Percentiles rank a stretch among this genome's conserved stretches.
These are phyloP conservation scores for Lamellibrachia columna DNA, from an alignment of 2,888 invertebrate genomes.

Conservation along the genomic window DNA sequence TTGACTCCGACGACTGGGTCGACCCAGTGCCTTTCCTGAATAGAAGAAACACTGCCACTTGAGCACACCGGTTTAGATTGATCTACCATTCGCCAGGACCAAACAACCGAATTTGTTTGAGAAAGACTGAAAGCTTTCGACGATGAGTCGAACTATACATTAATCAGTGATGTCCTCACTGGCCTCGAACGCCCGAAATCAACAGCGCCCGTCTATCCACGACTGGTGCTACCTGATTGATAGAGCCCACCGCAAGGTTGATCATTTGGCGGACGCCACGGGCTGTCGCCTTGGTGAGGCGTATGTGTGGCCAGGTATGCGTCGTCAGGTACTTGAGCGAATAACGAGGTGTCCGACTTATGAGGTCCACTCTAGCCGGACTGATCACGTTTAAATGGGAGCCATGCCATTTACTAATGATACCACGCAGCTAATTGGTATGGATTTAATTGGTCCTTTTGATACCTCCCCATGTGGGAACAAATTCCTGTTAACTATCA, in stretches of 20 bases:
- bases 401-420: slow-evolving; percentile 24
- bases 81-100: background rate
- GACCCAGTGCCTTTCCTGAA: slow-evolving; percentile 22
- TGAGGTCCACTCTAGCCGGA: background rate
- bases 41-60: background rate
- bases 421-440: slow-evolving; percentile 26
- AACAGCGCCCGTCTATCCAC: slow-evolving; percentile 22
- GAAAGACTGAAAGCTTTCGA: background rate
- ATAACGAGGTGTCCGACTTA: slow-evolving; percentile 21
- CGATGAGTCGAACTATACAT: slow-evolving; percentile 16
- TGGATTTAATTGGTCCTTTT: slow-evolving; percentile 33
- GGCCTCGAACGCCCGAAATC: background rate
- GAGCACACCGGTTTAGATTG: background rate
- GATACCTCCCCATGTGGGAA: slow-evolving; percentile 13
- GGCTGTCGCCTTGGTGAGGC: too few relatives aligned
- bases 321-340: background rate
- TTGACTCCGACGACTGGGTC: slow-evolving; percentile 22
- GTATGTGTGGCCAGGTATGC: too few relatives aligned
- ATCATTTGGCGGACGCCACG: slow-evolving; percentile 13
- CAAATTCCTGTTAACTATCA: slow-evolving; percentile 25
- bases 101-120: slow-evolving; percentile 1
- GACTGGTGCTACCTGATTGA: slow-evolving; percentile 26
- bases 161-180: slow-evolving; percentile 20
- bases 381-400: slow-evolving; percentile 14
- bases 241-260: slow-evolving; percentile 26